phyloP scores from a whole-genome alignment of 2,797 vertebrate genomes.

The Phrynocephalus guinanensis region DNA sequence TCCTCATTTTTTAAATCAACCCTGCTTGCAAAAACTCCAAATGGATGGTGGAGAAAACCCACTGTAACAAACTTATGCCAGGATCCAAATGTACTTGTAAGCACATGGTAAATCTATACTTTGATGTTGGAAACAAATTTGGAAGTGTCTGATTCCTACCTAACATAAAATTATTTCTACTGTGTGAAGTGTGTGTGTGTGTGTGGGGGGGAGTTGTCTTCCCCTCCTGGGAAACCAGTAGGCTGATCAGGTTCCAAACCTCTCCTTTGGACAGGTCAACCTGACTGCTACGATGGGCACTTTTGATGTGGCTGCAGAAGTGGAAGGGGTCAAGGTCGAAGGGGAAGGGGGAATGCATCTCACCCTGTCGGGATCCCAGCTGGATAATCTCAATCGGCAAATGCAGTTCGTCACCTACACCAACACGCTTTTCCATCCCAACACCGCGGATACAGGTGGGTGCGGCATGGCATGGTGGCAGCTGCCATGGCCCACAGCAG shows the following conservation, averaged over 20 bases:
- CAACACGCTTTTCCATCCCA: constrained; percentile 87
- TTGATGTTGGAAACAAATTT: neutral
- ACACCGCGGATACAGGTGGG: constrained; percentile 88
- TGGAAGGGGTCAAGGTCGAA: constrained; percentile 78
- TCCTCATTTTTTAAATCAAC: no score
- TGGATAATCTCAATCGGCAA: constrained; percentile 87
- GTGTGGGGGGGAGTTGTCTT: neutral
- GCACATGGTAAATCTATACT: neutral
- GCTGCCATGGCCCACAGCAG: fast-evolving
- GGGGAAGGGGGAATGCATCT: constrained; percentile 82
- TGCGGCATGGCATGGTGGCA: neutral
- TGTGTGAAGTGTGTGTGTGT: no score
- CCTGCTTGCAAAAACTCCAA: no score
- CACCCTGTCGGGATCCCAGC: constrained; percentile 74
- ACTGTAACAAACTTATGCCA: neutral
- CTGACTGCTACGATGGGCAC: constrained; percentile 85
- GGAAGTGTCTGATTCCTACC: neutral
- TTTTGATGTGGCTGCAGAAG: constrained; percentile 85
- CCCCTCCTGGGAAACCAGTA: neutral
- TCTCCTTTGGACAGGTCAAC: constrained; percentile 78
- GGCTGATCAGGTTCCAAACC: neutral
- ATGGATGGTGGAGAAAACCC: neutral
- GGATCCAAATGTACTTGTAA: neutral
- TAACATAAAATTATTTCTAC: no score
- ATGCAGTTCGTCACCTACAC: constrained; percentile 90